Conservation (phyloP, 2,113 vertebrate genomes). For the western clawed frog (Xenopus tropicalis) region UCB_Xtro_10.0 CM004447.2:110662501-110663000, state of each 20-base stretch:
- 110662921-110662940: constrained; percentile 35
- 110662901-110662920: constrained; percentile 42
- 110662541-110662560: too few relatives aligned
- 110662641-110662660: too few relatives aligned
- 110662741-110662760: not conserved
- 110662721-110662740: constrained; percentile 12
- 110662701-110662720: too few relatives aligned
- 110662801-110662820: constrained; percentile 27
- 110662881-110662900: constrained; percentile 42
- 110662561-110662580: too few relatives aligned
- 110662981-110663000: constrained; percentile 17
- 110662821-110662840: not conserved
- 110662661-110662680: too few relatives aligned
- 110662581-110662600: too few relatives aligned
- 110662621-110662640: too few relatives aligned
- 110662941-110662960: constrained; percentile 29
- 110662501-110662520: too few relatives aligned
- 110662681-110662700: too few relatives aligned
- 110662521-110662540: too few relatives aligned
- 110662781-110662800: constrained; percentile 24
- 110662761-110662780: constrained; percentile 5
- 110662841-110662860: constrained; percentile 28
- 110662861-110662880: constrained; percentile 28
- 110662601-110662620: too few relatives aligned
- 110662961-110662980: constrained; percentile 27